These are phyloP conservation scores for Aphaenogaster ashmeadi DNA, from an alignment of 1,140 invertebrate genomes.

Conservation along the genomic window DNA sequence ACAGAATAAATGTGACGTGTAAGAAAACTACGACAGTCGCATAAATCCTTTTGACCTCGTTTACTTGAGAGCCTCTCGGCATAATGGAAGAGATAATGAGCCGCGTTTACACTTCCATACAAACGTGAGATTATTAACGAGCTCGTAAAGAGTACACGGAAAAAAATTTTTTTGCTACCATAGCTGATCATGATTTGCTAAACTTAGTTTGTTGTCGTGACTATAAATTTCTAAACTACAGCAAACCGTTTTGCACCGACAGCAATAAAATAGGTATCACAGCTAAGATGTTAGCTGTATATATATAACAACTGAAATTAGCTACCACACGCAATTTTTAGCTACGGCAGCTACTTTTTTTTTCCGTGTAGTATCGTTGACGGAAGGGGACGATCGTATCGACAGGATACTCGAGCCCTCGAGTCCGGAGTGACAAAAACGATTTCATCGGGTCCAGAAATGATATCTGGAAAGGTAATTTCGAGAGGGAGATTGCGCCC, in stretches of 20 bases:
- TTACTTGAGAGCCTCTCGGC: background rate
- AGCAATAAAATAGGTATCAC: no score
- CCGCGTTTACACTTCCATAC: conserved; percentile 23
- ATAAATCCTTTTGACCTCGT: background rate
- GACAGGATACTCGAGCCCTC: background rate
- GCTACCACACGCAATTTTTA: no score
- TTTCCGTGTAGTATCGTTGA: background rate
- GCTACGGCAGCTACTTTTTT: no score
- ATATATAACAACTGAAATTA: no score
- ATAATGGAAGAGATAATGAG: conserved; percentile 43
- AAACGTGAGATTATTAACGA: conserved; percentile 29
- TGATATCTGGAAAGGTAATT: conserved; percentile 36
- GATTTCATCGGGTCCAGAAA: background rate
- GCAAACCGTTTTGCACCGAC: no score
- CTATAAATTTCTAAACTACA: no score
- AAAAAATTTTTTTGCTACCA: no score
- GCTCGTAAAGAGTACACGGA: conserved; percentile 1
- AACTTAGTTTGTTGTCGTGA: no score
- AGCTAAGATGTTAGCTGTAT: no score
- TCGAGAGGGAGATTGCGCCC: background rate
- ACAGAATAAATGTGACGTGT: background rate
- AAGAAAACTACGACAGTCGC: background rate
- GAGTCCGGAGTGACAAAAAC: background rate
- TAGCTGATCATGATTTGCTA: no score
- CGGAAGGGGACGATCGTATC: conserved; percentile 41